Evolutionary conservation across 2,888 invertebrate species (phyloP), one percentile per base, ranked within the genome.

Genomic region (Sesia bembeciformis): DNA sequence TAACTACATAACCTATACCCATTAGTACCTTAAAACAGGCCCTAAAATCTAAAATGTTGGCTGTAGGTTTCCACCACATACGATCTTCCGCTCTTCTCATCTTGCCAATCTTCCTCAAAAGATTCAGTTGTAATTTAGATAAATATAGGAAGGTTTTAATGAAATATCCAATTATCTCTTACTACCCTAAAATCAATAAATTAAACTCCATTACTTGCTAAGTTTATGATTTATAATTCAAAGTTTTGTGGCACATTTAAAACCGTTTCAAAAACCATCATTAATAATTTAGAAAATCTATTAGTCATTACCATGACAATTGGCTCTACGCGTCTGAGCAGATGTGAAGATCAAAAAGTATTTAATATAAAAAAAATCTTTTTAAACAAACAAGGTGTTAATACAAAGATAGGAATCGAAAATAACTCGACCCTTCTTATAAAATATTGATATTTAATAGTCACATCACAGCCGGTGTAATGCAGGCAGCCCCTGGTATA

Each of bases 401-500:
- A 85, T 81, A 75, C 68, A 61, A 60, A 60, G 89, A 88, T 87
- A 83, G 72, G 66, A 60, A 88, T 88, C 86, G 57, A 66, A 72
- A 79, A 76, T 75, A 77, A 69, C 74, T 78, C 72, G 65, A 7
- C 52, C 76, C 79, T 72, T 67, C 68, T 74, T 78, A 80, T 85
- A 83, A 87, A 84, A 85, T 88, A 89, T 88, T 83, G 84, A 85
- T 84, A 80, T 82, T 84, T 84, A 81, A 85, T 83, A 84, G 84
- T 81, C 80, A 68, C 76, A 74, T 77, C 80, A 78, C 74, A 78
- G 70, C 67, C 72, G 61, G 83, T 76, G 87, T 86, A 86, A 87
- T 71, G 76, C 78, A 78, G 78, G 85, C 84, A 86, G 84, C 79
- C 67, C 71, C 67, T 62, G 67, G 68, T 76, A 74, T 77, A 71